Percentiles rank a stretch among this genome's conserved stretches.
phyloP scores from a whole-genome alignment of 2,888 invertebrate species.

The Rhamnusium bicolor region DNA sequence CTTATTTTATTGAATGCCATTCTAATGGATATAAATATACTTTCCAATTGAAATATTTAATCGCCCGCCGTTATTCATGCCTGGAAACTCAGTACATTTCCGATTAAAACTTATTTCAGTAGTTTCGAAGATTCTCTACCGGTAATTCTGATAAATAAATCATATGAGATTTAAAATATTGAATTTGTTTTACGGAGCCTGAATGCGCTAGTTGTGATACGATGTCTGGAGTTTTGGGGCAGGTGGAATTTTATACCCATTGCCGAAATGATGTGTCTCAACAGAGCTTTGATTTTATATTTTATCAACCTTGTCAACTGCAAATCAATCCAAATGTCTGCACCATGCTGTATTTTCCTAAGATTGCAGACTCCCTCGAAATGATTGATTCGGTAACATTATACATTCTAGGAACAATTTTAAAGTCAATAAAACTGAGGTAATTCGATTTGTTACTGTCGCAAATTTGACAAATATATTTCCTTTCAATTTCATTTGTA shows the following conservation, averaged over 20 bases:
- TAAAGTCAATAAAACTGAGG: conserved; percentile 21
- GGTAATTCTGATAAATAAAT: conserved; percentile 42
- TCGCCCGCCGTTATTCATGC: conserved; percentile 16
- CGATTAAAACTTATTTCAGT: conserved; percentile 37
- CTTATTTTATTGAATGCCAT: neutral
- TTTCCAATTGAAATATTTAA: neutral
- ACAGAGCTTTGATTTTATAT: conserved; percentile 36
- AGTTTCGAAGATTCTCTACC: conserved; percentile 28
- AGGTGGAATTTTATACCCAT: conserved; percentile 25
- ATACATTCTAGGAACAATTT: conserved; percentile 9
- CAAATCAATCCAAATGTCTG: conserved; percentile 33
- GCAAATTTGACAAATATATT: neutral
- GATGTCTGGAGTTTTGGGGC: conserved; percentile 29
- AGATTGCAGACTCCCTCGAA: neutral
- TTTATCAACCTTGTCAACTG: conserved; percentile 35
- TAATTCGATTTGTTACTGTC: conserved; percentile 32
- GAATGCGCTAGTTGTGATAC: conserved; percentile 23
- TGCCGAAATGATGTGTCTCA: conserved; percentile 23
- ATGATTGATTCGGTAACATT: conserved; percentile 31
- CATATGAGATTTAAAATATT: conserved; percentile 41
- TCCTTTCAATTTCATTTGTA: neutral
- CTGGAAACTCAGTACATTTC: conserved; percentile 23
- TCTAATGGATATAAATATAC: conserved; percentile 4
- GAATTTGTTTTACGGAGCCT: conserved; percentile 31
- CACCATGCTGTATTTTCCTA: conserved; percentile 12